Conservation (phyloP, 2,113 vertebrate species). For the Rhinopithecus roxellana region DNA sequence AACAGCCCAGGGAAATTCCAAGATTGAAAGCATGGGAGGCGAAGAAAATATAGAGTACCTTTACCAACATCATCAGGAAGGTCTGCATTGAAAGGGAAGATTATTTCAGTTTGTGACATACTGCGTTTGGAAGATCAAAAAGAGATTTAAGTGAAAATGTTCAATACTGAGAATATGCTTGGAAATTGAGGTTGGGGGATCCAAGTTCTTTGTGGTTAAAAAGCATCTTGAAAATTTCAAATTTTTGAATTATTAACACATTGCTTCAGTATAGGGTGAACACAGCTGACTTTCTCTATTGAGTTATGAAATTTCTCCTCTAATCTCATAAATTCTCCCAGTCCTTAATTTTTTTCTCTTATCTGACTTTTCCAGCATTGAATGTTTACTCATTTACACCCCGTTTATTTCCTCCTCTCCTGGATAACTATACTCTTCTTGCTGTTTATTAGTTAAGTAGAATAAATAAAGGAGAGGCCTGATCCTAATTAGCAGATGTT, state of each 20-base stretch:
- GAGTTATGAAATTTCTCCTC: not conserved
- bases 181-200: not conserved
- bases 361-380: not conserved
- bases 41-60: not conserved
- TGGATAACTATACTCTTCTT: not conserved
- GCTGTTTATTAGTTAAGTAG: not conserved
- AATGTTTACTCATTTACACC: not conserved
- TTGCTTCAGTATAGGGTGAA: not conserved
- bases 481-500: not conserved
- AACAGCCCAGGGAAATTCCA: not conserved
- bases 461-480: conserved; percentile 11
- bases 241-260: not conserved
- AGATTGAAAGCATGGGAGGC: not conserved
- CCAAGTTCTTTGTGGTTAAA: not conserved
- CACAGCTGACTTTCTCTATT: not conserved
- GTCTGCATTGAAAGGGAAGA: not conserved
- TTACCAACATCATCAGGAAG: not conserved
- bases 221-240: not conserved
- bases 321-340: not conserved
- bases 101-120: not conserved
- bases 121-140: not conserved
- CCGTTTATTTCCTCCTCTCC: not conserved
- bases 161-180: not conserved
- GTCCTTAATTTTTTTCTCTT: not conserved
- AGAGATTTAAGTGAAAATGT: not conserved